These are phyloP conservation scores for Xestia xanthographa DNA, from an alignment of 2,888 invertebrate genomes.

Conservation along the genomic window DNA sequence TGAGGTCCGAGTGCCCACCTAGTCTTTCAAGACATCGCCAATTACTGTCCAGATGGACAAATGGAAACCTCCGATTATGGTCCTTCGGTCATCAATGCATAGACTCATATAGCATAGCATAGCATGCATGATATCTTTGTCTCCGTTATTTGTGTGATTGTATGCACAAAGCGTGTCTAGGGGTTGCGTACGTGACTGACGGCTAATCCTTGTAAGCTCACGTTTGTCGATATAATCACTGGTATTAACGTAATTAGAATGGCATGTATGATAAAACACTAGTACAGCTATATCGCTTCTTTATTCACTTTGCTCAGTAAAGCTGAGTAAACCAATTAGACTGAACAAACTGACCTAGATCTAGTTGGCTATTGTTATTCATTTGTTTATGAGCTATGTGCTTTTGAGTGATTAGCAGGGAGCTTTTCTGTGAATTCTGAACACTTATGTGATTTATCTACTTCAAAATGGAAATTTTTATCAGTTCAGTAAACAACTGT, in stretches of 20 bases:
- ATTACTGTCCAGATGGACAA: no score
- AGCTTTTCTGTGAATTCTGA: not conserved
- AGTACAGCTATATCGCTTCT: not conserved
- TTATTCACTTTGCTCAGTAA: slow-evolving; percentile 22
- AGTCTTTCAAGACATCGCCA: no score
- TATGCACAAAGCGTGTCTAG: slow-evolving; percentile 55
- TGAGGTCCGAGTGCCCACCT: no score
- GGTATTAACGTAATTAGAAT: slow-evolving; percentile 29
- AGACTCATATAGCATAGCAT: not conserved
- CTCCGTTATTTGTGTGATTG: slow-evolving; percentile 9
- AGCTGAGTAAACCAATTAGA: slow-evolving; percentile 14
- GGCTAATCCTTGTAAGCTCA: slow-evolving; percentile 46
- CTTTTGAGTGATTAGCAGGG: not conserved
- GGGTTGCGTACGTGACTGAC: slow-evolving; percentile 45
- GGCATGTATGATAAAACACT: slow-evolving; percentile 10
- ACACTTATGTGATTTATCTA: no score
- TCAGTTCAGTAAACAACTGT: not conserved
- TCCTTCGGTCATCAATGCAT: not conserved
- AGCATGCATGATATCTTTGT: not conserved
- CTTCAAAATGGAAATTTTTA: not conserved
- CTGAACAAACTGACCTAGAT: not conserved
- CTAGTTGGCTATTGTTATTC: not conserved
- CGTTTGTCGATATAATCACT: slow-evolving; percentile 35
- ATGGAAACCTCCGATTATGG: not conserved
- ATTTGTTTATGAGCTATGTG: not conserved